Evolutionary conservation across 2,797 vertebrate species (phyloP).

Genomic region (Sebastes steindachneri): DNA sequence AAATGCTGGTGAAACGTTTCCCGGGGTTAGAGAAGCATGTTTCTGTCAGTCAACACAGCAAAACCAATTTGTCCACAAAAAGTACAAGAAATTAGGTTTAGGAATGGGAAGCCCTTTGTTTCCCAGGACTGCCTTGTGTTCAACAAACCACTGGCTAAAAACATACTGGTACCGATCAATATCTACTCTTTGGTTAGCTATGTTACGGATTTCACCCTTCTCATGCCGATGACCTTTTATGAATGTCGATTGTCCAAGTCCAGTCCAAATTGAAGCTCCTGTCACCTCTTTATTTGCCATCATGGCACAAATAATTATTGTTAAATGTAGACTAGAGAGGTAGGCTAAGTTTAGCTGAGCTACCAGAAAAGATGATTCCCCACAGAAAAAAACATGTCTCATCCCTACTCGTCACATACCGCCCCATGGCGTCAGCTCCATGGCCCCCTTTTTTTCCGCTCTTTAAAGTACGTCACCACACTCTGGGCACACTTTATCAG

Average conservation of each 20-base stretch:
- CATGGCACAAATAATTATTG: too few relatives aligned
- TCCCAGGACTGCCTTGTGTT: background rate
- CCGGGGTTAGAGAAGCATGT: constrained; percentile 54
- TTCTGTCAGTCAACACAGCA: constrained; percentile 28
- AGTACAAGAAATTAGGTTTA: constrained; percentile 32
- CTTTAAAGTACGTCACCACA: too few relatives aligned
- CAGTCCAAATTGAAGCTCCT: background rate
- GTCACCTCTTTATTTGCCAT: background rate
- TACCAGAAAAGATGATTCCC: background rate
- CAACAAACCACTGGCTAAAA: background rate
- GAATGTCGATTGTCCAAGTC: background rate
- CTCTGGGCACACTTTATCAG: too few relatives aligned
- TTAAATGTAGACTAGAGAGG: too few relatives aligned
- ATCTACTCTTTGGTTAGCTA: background rate
- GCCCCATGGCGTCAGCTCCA: too few relatives aligned
- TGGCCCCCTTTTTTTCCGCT: too few relatives aligned
- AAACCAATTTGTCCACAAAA: constrained; percentile 41
- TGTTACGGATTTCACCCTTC: too few relatives aligned
- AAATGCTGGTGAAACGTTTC: constrained; percentile 60
- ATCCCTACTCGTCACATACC: too few relatives aligned
- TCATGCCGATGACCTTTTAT: background rate
- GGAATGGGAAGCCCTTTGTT: background rate
- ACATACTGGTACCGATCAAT: background rate
- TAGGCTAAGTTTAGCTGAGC: too few relatives aligned
- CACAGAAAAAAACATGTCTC: background rate